Evolutionary conservation across 2,888 invertebrate species (phyloP).

Genomic region (Actias luna): DNA sequence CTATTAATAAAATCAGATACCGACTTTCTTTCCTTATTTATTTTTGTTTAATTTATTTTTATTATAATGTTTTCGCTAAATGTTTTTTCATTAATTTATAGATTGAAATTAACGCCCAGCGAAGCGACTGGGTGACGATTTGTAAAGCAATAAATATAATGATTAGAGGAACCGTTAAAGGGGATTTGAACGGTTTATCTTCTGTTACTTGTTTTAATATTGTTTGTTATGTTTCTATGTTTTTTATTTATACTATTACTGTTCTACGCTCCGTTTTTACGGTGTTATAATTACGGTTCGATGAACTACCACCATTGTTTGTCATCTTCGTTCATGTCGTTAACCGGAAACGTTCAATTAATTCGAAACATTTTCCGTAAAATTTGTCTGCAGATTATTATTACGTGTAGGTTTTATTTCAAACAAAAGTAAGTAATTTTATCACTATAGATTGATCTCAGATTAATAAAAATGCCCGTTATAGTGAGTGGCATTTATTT

Average conservation of each 20-base stretch:
- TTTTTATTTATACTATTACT: constrained; percentile 20
- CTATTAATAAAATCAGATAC: no score
- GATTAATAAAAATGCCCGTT: no score
- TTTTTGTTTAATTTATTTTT: no score
- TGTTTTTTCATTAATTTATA: no score
- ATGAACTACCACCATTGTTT: constrained; percentile 4
- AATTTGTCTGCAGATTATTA: background rate
- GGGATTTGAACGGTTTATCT: constrained; percentile 31
- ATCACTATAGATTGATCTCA: no score
- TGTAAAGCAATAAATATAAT: background rate
- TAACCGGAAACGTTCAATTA: background rate
- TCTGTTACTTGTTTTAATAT: constrained; percentile 26
- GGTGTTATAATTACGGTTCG: constrained; percentile 12
- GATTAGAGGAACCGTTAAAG: constrained; percentile 28
- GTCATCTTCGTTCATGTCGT: background rate
- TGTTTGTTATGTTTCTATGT: constrained; percentile 29
- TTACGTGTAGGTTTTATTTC: no score
- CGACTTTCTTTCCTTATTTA: no score
- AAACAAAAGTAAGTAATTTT: no score
- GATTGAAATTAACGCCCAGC: no score
- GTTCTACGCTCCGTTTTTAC: constrained; percentile 14
- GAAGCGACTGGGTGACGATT: no score
- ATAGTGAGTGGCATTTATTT: no score
- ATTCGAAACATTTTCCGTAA: background rate
- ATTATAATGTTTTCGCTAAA: no score